Conservation (phyloP, 2,113 vertebrate species). For the Pteropus alecto region DNA sequence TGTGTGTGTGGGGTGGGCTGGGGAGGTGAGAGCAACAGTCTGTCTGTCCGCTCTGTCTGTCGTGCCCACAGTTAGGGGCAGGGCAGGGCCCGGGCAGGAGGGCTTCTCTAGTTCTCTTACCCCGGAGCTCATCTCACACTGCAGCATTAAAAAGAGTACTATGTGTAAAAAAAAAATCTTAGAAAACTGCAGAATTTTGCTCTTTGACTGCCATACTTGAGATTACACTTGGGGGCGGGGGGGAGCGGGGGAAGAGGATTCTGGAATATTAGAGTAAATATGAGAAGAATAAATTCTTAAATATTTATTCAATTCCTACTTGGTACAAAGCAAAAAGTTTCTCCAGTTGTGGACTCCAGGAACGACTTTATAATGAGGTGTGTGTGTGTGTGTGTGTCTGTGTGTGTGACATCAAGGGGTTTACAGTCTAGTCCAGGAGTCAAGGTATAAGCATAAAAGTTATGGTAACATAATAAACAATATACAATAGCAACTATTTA, state of each 20-base stretch:
- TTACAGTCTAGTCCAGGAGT: neutral
- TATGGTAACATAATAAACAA: neutral
- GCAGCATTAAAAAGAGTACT: neutral
- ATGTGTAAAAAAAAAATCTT: neutral
- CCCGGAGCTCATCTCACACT: neutral
- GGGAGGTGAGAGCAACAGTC: neutral
- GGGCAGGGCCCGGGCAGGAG: neutral
- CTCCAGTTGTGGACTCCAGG: neutral
- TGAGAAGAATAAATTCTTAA: neutral
- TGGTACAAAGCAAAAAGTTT: neutral
- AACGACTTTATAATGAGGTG: neutral
- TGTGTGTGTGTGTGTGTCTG: too few species aligned
- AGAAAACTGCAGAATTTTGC: neutral
- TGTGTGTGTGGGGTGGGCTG: neutral
- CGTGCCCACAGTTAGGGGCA: neutral
- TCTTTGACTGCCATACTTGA: neutral
- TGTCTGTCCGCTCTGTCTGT: neutral
- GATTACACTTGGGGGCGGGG: neutral
- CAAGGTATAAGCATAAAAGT: neutral
- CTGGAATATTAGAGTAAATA: neutral
- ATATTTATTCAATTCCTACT: conserved; percentile 1
- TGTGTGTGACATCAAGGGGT: neutral
- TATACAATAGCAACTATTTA: neutral
- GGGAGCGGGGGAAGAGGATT: neutral
- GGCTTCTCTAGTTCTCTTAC: neutral